Conservation (phyloP, 1,140 invertebrate genomes). For the Panagrolaimus sp. region DNA sequence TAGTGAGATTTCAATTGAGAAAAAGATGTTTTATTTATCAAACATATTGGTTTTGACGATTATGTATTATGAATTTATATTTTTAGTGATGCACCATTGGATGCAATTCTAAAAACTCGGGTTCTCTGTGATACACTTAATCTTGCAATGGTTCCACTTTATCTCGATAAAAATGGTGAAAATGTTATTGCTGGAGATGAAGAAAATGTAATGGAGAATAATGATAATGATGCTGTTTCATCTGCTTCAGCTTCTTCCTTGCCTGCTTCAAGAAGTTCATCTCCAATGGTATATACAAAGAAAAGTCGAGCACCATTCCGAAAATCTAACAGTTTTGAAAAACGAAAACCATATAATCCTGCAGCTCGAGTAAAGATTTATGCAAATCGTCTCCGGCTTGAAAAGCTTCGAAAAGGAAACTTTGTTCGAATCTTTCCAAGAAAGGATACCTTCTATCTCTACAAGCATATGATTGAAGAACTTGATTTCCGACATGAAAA, state of each 20-base stretch:
- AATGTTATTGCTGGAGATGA: constrained; percentile 8
- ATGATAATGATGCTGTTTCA: background rate
- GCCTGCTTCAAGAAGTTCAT: background rate
- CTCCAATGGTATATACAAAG: background rate
- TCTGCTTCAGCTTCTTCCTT: background rate
- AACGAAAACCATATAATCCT: background rate
- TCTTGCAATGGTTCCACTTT: constrained; percentile 60
- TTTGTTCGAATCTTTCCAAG: constrained; percentile 87
- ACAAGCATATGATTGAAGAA: background rate
- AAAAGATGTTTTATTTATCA: background rate
- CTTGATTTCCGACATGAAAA: background rate
- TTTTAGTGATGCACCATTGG: constrained; percentile 63
- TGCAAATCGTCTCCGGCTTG: background rate
- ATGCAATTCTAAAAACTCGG: constrained; percentile 63
- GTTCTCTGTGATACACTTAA: constrained; percentile 63
- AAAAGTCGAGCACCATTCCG: background rate
- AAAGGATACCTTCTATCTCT: constrained; percentile 4
- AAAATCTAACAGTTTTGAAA: background rate
- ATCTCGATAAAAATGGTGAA: constrained; percentile 33
- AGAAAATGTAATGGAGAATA: background rate
- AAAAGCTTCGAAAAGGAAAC: constrained; percentile 69
- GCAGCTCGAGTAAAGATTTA: background rate
- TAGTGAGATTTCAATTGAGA: no score
- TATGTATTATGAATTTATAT: no score
- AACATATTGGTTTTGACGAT: constrained; percentile 14